phyloP scores from a whole-genome alignment of 2,888 invertebrate species.

The Malthinus seriepunctatus region DNA sequence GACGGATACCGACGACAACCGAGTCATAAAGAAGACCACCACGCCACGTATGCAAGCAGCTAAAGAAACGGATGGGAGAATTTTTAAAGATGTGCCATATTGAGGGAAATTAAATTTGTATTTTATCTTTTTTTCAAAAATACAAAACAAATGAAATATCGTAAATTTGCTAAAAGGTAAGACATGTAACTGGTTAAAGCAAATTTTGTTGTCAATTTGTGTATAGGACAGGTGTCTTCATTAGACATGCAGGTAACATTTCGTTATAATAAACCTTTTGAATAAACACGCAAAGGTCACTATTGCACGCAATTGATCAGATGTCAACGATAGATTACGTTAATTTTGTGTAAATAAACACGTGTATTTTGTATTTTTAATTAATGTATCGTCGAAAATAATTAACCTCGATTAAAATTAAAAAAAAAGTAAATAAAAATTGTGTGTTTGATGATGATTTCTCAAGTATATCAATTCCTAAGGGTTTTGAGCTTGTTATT shows the following conservation, averaged over 20 bases:
- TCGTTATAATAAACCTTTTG: constrained; percentile 15
- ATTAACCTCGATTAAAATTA: background rate
- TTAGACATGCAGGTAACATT: constrained; percentile 21
- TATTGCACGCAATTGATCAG: constrained; percentile 18
- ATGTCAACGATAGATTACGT: constrained; percentile 17
- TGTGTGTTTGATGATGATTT: background rate
- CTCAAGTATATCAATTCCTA: constrained; percentile 7
- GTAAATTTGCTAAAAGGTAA: too few relatives aligned
- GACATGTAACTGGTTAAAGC: background rate
- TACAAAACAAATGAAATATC: too few relatives aligned
- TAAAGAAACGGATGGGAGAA: too few relatives aligned
- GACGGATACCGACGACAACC: too few relatives aligned
- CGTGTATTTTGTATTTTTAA: constrained; percentile 11
- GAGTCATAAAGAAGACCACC: too few relatives aligned
- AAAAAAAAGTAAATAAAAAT: too few relatives aligned
- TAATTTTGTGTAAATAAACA: constrained; percentile 23
- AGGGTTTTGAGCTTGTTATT: constrained; percentile 12
- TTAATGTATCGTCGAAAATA: background rate
- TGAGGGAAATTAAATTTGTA: too few relatives aligned
- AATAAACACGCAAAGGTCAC: constrained; percentile 21
- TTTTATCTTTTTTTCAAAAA: too few relatives aligned
- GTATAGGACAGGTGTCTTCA: constrained; percentile 27
- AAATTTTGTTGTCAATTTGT: constrained; percentile 26
- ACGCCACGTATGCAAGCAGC: too few relatives aligned
- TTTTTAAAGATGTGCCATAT: too few relatives aligned